Percentiles rank a stretch among this genome's conserved stretches.
phyloP scores from a whole-genome alignment of 1,140 invertebrate species.

The Papilio polytes region DNA sequence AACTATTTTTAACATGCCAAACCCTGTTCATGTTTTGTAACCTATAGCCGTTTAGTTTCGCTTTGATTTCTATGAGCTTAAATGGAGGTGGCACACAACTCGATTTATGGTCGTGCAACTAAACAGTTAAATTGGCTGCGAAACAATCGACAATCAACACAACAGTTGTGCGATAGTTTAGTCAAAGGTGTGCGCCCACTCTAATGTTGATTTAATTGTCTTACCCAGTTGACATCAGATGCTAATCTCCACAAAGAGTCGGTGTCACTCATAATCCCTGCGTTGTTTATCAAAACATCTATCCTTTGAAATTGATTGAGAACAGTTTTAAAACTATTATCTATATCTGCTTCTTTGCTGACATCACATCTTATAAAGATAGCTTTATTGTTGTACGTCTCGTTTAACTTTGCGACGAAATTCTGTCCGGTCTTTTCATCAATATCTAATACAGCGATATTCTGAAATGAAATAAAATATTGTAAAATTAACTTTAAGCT shows the following conservation, averaged over 20 bases:
- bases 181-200: no score
- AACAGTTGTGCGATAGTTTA: no score
- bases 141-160: no score
- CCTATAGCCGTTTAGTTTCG: no score
- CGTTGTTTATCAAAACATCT: background rate
- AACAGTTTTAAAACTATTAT: background rate
- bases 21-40: no score
- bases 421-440: conserved; percentile 27
- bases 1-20: no score
- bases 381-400: conserved; percentile 28
- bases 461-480: background rate
- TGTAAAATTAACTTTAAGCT: no score
- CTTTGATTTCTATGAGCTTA: no score
- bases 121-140: no score
- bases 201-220: background rate
- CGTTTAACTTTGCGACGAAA: conserved; percentile 28
- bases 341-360: conserved; percentile 22
- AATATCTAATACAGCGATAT: conserved; percentile 38
- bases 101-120: no score
- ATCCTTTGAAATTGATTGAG: background rate
- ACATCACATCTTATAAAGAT: conserved; percentile 41
- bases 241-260: background rate
- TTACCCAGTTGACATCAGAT: background rate
- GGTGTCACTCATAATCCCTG: background rate
- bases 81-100: no score